phyloP scores from a whole-genome alignment of 2,888 invertebrate species.

The Auanema freiburgensis region DNA sequence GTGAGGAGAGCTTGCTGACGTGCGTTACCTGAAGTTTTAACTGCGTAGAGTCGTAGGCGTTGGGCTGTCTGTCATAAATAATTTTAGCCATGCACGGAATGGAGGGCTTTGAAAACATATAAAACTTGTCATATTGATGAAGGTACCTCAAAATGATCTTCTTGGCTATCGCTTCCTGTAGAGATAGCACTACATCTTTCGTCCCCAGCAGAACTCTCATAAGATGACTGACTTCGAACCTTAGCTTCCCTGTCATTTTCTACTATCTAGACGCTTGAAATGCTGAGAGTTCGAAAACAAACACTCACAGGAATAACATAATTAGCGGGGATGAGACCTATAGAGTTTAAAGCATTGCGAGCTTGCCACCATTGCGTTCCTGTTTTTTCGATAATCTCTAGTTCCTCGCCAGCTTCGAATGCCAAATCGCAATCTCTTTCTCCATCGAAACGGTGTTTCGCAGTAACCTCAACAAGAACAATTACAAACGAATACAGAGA shows the following conservation, averaged over 20 bases:
- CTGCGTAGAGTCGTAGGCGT: conserved; percentile 94
- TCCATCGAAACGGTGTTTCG: conserved; percentile 50
- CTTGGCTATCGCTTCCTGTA: conserved; percentile 28
- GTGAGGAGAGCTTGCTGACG: too few relatives aligned
- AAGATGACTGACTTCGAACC: conserved; percentile 31
- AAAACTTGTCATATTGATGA: neutral
- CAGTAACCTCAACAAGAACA: conserved; percentile 29
- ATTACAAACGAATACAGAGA: conserved; percentile 14
- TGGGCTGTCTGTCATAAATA: conserved; percentile 88
- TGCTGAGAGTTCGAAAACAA: conserved; percentile 1
- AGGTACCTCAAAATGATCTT: conserved; percentile 16
- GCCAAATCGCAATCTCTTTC: conserved; percentile 93
- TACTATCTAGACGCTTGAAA: conserved; percentile 9
- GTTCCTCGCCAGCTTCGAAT: conserved; percentile 91
- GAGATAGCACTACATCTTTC: conserved; percentile 31
- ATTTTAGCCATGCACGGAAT: conserved; percentile 88
- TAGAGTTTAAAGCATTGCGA: conserved; percentile 80
- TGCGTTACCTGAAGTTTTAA: conserved; percentile 76
- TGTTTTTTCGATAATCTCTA: conserved; percentile 72
- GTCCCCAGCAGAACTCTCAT: conserved; percentile 25
- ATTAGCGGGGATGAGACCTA: conserved; percentile 92
- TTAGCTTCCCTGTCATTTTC: conserved; percentile 29
- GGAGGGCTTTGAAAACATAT: conserved; percentile 8
- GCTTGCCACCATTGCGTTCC: conserved; percentile 93
- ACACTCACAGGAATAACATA: conserved; percentile 72